Evolutionary conservation across 2,113 vertebrate species (phyloP).

Genomic region (Rallus limicola): DNA sequence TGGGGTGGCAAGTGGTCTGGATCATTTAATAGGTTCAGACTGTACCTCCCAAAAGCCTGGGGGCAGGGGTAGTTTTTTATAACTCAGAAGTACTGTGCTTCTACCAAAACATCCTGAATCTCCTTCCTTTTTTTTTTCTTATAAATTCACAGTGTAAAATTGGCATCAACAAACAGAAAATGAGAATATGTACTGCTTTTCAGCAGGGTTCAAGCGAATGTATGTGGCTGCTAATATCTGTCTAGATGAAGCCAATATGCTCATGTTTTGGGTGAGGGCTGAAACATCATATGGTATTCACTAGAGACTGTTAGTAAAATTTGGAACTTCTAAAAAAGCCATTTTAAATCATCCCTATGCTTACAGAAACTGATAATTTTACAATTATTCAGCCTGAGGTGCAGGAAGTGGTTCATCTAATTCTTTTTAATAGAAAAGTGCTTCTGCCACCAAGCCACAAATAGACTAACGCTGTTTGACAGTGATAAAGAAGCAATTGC

Average conservation of each 20-base stretch:
- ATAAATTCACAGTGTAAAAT: neutral
- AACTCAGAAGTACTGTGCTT: neutral
- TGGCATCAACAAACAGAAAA: neutral
- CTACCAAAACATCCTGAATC: neutral
- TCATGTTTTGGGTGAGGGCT: neutral
- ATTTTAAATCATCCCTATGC: neutral
- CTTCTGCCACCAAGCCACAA: neutral
- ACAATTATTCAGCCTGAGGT: neutral
- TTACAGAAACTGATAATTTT: slow-evolving; percentile 20
- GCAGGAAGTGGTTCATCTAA: neutral
- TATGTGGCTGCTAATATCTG: neutral
- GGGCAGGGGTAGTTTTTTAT: neutral
- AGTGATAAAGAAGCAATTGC: neutral
- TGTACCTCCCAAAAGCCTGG: neutral
- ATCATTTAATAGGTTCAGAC: neutral
- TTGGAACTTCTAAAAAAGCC: neutral
- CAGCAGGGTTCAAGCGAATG: neutral
- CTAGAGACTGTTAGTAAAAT: neutral
- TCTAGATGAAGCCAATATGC: neutral
- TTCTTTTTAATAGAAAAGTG: slow-evolving; percentile 23
- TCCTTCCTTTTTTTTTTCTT: neutral
- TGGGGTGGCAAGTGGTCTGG: neutral
- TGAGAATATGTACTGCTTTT: neutral
- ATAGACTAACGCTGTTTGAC: neutral
- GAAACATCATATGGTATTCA: neutral